These are phyloP conservation scores for Chionoecetes opilio DNA, from an alignment of 1,140 invertebrate genomes.

Conservation along the genomic window DNA sequence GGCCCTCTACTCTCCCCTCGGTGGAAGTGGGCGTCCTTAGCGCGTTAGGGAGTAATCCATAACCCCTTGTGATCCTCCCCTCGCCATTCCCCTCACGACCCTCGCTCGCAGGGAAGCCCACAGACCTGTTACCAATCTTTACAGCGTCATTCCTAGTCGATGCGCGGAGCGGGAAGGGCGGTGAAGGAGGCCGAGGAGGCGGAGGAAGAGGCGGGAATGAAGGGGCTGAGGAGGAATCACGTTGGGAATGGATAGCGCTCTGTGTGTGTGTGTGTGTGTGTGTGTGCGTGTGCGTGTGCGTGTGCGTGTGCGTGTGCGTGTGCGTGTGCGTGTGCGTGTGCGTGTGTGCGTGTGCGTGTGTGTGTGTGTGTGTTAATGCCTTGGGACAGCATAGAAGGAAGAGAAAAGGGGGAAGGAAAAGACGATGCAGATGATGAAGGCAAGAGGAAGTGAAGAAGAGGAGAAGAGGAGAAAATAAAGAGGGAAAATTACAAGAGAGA, in stretches of 20 bases:
- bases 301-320: no score
- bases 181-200: conserved; percentile 36
- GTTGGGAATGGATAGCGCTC: not conserved
- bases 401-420: no score
- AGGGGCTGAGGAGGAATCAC: conserved; percentile 3
- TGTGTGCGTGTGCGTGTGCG: no score
- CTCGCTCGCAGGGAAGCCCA: conserved; percentile 23
- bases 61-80: conserved; percentile 34
- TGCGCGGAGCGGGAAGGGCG: not conserved
- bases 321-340: no score
- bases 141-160: conserved; percentile 40
- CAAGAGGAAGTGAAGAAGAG: no score
- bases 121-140: conserved; percentile 51
- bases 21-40: not conserved
- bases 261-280: no score
- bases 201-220: not conserved
- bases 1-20: not conserved
- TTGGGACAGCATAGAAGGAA: not conserved
- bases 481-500: no score
- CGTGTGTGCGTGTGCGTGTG: no score
- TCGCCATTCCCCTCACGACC: conserved; percentile 37
- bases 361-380: not conserved
- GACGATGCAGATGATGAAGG: no score
- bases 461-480: no score
- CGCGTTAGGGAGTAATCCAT: not conserved